Conservation (phyloP, 1,140 invertebrate species). For the Eumeta japonica region DNA sequence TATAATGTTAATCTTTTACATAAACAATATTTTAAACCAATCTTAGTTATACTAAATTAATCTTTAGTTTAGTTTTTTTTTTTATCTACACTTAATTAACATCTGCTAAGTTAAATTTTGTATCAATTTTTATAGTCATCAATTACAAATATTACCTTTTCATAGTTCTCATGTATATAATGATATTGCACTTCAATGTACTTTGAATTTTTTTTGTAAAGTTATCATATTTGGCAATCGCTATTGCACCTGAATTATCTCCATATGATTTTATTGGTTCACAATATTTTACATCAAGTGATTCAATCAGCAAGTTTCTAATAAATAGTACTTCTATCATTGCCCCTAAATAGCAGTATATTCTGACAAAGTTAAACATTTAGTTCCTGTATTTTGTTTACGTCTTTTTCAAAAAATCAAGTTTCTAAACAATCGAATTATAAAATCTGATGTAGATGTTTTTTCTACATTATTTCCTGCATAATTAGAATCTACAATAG, state of each 20-base stretch:
- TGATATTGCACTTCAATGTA: no score
- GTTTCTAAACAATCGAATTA: constrained; percentile 30
- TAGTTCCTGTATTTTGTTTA: constrained; percentile 28
- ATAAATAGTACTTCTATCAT: no score
- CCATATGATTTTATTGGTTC: no score
- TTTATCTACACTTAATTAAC: no score
- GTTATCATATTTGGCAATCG: constrained; percentile 28
- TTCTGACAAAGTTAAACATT: no score
- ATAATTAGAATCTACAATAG: constrained; percentile 33
- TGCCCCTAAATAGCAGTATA: no score
- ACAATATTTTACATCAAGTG: no score
- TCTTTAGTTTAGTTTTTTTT: no score
- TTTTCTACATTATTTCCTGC: constrained; percentile 34
- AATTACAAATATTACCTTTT: constrained; percentile 17
- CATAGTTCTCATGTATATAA: constrained; percentile 24
- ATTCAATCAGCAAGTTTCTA: constrained; percentile 19
- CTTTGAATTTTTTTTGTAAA: constrained; percentile 26
- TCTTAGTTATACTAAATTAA: constrained; percentile 8
- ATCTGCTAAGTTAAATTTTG: no score
- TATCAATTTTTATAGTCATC: no score
- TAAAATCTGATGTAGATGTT: constrained; percentile 32
- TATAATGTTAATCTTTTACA: constrained; percentile 2
- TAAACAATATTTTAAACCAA: constrained; percentile 11
- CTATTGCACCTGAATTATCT: no score
- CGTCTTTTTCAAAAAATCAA: constrained; percentile 29